Conservation (phyloP, 2,113 vertebrate genomes). For the Pimephales promelas region DNA sequence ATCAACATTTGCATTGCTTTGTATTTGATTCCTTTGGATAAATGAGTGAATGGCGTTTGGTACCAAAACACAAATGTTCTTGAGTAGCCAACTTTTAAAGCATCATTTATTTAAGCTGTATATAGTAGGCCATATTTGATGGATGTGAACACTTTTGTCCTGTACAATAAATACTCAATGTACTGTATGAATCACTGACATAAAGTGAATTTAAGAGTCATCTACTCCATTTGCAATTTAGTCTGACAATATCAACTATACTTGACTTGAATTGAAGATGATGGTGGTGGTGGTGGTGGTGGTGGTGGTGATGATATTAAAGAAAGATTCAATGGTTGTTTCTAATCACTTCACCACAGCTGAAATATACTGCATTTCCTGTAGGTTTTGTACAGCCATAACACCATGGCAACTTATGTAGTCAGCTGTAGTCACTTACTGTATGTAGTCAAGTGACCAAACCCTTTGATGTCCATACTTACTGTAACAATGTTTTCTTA, state of each 20-base stretch:
- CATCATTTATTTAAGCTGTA: conserved; percentile 45
- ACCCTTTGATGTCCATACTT: conserved; percentile 7
- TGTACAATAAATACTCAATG: conserved; percentile 37
- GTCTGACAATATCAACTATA: conserved; percentile 29
- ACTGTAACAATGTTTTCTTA: conserved; percentile 41
- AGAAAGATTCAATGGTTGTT: not conserved
- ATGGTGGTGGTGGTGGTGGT: not conserved
- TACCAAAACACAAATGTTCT: conserved; percentile 28
- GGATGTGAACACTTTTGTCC: conserved; percentile 29
- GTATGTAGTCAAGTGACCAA: not conserved
- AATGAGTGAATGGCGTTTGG: not conserved
- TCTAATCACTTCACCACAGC: conserved; percentile 22
- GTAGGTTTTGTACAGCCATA: not conserved
- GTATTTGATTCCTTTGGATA: conserved; percentile 16
- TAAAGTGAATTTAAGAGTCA: not conserved
- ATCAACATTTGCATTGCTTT: conserved; percentile 34
- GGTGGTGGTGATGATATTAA: not conserved
- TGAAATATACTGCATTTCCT: conserved; percentile 17
- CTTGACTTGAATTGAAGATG: conserved; percentile 11
- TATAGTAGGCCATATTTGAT: conserved; percentile 42
- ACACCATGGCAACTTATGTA: not conserved
- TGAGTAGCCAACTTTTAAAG: conserved; percentile 34
- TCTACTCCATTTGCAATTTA: conserved; percentile 38
- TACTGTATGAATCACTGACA: conserved; percentile 47
- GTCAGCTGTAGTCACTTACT: conserved; percentile 1